Evolutionary conservation across 2,113 vertebrate species (phyloP), one percentile per base, ranked within the genome.

Genomic region (Symphodus melops): DNA sequence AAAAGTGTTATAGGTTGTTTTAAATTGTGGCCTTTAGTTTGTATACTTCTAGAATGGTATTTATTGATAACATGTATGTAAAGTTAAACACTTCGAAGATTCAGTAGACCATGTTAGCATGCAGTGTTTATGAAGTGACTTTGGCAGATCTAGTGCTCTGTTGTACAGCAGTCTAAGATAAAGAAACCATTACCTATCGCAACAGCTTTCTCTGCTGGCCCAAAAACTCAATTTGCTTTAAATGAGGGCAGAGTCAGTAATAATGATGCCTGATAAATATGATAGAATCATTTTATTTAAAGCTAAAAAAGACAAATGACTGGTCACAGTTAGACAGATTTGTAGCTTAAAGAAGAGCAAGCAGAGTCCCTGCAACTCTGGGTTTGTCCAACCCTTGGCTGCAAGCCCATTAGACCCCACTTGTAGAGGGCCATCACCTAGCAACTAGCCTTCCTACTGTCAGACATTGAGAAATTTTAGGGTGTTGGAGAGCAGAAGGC

Each of bases 351-450:
- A 55, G 46, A 39, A 80, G 42, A 77, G 54, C 7, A 11, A 9
- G 54, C 74, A 63, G 63, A 36, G 57, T 68, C 64, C 63, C 72
- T 68, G 73, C 21, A 77, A 72, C 59, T 70, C 39, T 33, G 66
- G 41, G 60, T 60, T 21, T 33, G 52, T 83, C 64, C 49, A 54
- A 59, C 66, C 56, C 44, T 68, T 55, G 6, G 54, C 79, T 62
- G 66, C 21, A 36, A 46, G 71, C 75, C 70, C 73, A 72, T 67
- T 61, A 68, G 67, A 77, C 60, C 70, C 79, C 54, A 71, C 73
- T 86, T 44, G 17, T 59, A 9, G 48, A 85, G 70, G 67, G 46
- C 77, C 81, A 91, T 93, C 87, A 72, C 90, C 87, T 93, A 91
- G 92, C 91, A 92, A 92, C 90, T 60, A 52, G 76, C 46, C 69